Evolutionary conservation across 2,797 vertebrate genomes (phyloP).

Genomic region (Momotus momota): DNA sequence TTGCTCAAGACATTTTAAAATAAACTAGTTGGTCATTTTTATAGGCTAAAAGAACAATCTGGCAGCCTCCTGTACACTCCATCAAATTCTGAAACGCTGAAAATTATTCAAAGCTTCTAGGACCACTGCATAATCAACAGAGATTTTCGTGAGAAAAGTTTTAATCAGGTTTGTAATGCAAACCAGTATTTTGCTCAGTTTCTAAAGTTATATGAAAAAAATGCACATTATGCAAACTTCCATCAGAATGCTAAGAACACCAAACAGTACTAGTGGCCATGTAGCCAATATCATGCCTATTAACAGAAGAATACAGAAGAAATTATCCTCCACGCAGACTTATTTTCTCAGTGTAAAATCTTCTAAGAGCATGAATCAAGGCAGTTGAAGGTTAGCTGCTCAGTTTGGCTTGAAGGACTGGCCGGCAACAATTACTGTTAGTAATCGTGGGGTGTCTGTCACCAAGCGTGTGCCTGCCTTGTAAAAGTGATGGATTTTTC

Average conservation of each 20-base stretch:
- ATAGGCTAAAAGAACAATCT: neutral
- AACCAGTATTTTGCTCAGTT: neutral
- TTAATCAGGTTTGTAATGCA: neutral
- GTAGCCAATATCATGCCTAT: neutral
- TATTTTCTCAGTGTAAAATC: neutral
- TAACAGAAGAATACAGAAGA: neutral
- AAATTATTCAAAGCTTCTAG: neutral
- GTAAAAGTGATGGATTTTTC: constrained; percentile 31
- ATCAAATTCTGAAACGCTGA: neutral
- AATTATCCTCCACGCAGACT: neutral
- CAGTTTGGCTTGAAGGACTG: neutral
- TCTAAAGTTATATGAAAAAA: neutral
- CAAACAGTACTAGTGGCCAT: neutral
- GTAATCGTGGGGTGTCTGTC: neutral
- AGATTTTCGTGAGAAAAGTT: neutral
- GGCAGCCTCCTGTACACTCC: neutral
- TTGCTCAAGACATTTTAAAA: neutral
- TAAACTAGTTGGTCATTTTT: neutral
- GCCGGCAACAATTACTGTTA: neutral
- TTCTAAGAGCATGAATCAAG: accelerated
- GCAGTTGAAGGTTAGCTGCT: neutral
- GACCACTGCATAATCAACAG: neutral
- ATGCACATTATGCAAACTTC: accelerated
- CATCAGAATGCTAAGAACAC: neutral
- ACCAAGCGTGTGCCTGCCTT: neutral